phyloP scores from a whole-genome alignment of 2,113 vertebrate genomes.

The Hippocampus abdominalis region DNA sequence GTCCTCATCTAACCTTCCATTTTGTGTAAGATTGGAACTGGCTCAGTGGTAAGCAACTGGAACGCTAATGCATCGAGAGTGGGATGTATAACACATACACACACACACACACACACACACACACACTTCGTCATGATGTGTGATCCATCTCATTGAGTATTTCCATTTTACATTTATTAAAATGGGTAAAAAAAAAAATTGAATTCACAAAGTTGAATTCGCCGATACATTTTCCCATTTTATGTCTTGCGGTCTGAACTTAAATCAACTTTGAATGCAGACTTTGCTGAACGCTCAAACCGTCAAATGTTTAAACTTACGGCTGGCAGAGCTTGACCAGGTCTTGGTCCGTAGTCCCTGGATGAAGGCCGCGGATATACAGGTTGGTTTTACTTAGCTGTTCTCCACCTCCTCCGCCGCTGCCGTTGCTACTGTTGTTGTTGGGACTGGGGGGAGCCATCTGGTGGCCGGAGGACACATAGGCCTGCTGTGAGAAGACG shows the following conservation, averaged over 20 bases:
- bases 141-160: background rate
- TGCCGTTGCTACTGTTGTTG: conserved; percentile 85
- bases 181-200: background rate
- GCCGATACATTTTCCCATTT: background rate
- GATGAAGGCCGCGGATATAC: conserved; percentile 95
- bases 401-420: conserved; percentile 87
- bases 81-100: background rate
- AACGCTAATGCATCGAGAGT: background rate
- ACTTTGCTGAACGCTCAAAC: background rate
- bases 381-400: conserved; percentile 85
- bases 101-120: background rate
- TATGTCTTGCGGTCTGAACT: background rate
- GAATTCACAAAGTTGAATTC: background rate
- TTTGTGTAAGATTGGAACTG: background rate
- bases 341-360: conserved; percentile 95
- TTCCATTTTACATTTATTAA: background rate
- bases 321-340: conserved; percentile 96
- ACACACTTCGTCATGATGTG: background rate
- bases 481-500: conserved; percentile 82
- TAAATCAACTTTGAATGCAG: too few species aligned
- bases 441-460: conserved; percentile 98
- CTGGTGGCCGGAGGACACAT: conserved; percentile 95
- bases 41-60: background rate
- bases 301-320: conserved; percentile 75
- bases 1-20: conserved; percentile 5